Evolutionary conservation across 2,113 vertebrate species (phyloP), one percentile per base, ranked within the genome.

Genomic region (Phycodurus eques): DNA sequence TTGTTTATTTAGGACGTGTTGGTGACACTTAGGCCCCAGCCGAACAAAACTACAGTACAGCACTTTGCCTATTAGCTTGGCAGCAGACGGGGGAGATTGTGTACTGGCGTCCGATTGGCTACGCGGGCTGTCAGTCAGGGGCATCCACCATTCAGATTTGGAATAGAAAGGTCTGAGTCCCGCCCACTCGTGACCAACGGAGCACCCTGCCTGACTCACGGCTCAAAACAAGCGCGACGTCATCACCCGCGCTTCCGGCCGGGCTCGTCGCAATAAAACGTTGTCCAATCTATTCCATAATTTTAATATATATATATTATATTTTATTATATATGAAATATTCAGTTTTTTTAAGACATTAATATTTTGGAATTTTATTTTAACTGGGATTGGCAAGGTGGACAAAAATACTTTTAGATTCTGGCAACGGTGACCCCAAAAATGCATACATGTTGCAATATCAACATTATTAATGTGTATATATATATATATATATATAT

Each of bases 31-130:
- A 22, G 74, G 87, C 80, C 89, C 85, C 75, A 62, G 62, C 47
- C 71, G 71, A 74, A 80, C 83, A 79, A 73, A 89, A 88, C 83
- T 87, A 73, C 85, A 81, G 13, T 27, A 60, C 57, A 33, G 62
- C 43, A 85, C 78, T 88, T 85, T 86, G 77, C 79, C 71, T 87
- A 79, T 20, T 86, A 83, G 87, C 82, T 86, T 86, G 87, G 84
- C 86, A 79, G 79, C 4, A 59, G 56, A 59, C 13, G 5, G 56
- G 27, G 80, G 49, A 66, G 44, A 72, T 75, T 78, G 39, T 43
- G 46, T 78, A 39, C 70, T 0, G 22, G 49, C 59, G 46, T 4
- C 4, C 43, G 2, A 89, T 82, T 91, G 84, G 89, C 74, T 76
- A 2, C 0, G 4, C 11, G 33, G 65, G 66, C 78, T 83, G 84